Evolutionary conservation across 2,113 vertebrate species (phyloP).

Genomic region (Otolemur garnettii): DNA sequence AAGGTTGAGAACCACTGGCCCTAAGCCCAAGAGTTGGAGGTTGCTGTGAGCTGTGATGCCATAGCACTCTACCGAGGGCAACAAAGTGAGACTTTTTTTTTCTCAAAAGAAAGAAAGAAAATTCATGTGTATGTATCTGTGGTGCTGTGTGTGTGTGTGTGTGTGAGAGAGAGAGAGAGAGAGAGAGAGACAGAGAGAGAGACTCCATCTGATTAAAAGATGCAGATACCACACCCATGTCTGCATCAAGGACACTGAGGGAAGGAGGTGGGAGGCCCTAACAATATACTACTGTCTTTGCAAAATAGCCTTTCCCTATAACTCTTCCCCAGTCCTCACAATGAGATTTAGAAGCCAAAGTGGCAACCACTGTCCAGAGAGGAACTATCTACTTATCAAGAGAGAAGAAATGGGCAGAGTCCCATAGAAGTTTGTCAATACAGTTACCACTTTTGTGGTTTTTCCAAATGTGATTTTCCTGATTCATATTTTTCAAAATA

Average conservation of each 20-base stretch:
- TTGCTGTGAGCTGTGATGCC: too few relatives aligned
- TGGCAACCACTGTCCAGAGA: not conserved
- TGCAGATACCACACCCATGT: not conserved
- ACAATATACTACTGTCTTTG: not conserved
- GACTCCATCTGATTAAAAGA: not conserved
- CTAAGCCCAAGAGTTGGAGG: too few relatives aligned
- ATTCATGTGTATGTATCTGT: not conserved
- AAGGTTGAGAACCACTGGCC: too few relatives aligned
- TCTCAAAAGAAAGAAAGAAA: not conserved
- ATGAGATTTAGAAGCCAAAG: not conserved
- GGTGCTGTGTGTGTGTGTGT: not conserved
- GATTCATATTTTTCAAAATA: constrained; percentile 12
- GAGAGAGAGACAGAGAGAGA: not conserved
- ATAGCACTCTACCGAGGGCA: too few relatives aligned
- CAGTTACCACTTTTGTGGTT: not conserved
- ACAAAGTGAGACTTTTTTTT: too few relatives aligned
- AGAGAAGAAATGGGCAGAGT: not conserved
- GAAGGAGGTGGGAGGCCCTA: not conserved
- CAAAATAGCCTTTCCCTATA: not conserved
- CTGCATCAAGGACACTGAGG: not conserved
- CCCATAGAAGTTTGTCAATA: not conserved
- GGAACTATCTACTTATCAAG: not conserved
- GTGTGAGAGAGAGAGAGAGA: not conserved
- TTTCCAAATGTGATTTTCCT: constrained; percentile 12
- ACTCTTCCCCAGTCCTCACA: not conserved